Evolutionary conservation across 1,140 invertebrate genomes (phyloP), one percentile per base, ranked within the genome.

Genomic region (Drosophila albomicans): DNA sequence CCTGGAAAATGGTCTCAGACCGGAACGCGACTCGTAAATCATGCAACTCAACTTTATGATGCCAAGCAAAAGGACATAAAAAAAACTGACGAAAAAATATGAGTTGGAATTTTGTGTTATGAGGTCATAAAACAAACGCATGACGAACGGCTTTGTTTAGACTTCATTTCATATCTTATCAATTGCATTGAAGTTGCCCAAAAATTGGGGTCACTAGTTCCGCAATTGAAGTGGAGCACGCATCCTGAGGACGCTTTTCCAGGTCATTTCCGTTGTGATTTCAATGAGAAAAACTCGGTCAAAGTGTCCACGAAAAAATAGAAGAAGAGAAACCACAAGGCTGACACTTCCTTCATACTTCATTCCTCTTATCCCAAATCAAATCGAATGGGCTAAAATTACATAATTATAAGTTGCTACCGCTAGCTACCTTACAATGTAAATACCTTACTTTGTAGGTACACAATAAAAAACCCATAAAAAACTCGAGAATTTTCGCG

Each of bases 401-500:
- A 89, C 85, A 89, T 89, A 89, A 89, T 89, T 89, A 89, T 85
- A 66, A 54, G 71, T 66, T 67, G 61, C 32, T 32, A 7, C 41
- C 59, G 51, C 58, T 68, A 52, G 41, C 58, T 25, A 25, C 20
- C 20, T 25, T 25, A 25, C 20, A 25, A 0, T 20, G 20, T 20
- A 20, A 20, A 20, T 20, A 20, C 20, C 20, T 20, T 20, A 63
- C 82, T 76, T 61, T 68, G 61, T 45, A 25, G 10, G 69, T 13
- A 61, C 49, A 75, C 30, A 72, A 56, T 61, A 72, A 70, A 59
- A 75, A 75, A 64, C 48, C 5, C 84, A 87, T 87, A 87, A 87
- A 87, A 87, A 87, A 87, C 78, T 81, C 79, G 85, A 89, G 85
- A 85, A 89, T 89, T 89, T 89, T 89, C 85, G 85, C 85, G 85